phyloP scores from a whole-genome alignment of 2,797 vertebrate species.

The Margarornis squamiger region DNA sequence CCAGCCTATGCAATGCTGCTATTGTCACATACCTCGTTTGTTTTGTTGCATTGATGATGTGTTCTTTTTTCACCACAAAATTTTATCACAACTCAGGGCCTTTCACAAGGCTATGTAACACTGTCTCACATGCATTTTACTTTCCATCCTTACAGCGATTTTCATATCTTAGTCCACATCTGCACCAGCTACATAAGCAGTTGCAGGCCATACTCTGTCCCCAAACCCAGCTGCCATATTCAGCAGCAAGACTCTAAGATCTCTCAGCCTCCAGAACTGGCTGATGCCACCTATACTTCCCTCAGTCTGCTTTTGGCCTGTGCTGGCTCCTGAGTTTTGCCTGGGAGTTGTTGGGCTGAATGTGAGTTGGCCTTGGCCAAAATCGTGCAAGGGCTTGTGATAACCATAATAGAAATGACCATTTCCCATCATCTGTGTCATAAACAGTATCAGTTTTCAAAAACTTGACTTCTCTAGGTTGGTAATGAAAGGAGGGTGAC shows the following conservation, averaged over 20 bases:
- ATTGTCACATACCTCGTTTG: background rate
- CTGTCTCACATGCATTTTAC: background rate
- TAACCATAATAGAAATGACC: background rate
- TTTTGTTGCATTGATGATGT: background rate
- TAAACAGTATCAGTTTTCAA: background rate
- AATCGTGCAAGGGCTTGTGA: background rate
- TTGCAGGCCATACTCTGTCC: background rate
- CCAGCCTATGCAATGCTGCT: background rate
- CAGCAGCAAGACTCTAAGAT: rapidly evolving
- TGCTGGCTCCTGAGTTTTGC: background rate
- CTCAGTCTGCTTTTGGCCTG: background rate
- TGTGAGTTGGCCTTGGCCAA: background rate
- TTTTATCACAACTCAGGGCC: background rate
- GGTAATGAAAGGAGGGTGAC: background rate
- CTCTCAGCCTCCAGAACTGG: background rate
- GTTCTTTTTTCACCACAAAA: background rate
- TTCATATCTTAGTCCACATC: background rate
- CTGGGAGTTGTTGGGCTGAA: background rate
- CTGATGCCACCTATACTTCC: background rate
- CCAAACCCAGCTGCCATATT: background rate
- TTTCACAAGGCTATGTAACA: background rate
- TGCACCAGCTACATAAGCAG: background rate
- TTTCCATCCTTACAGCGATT: background rate
- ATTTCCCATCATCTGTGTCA: background rate
- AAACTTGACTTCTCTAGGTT: background rate